Evolutionary conservation across 2,888 invertebrate genomes (phyloP).

Genomic region (Uloborus plumipes): DNA sequence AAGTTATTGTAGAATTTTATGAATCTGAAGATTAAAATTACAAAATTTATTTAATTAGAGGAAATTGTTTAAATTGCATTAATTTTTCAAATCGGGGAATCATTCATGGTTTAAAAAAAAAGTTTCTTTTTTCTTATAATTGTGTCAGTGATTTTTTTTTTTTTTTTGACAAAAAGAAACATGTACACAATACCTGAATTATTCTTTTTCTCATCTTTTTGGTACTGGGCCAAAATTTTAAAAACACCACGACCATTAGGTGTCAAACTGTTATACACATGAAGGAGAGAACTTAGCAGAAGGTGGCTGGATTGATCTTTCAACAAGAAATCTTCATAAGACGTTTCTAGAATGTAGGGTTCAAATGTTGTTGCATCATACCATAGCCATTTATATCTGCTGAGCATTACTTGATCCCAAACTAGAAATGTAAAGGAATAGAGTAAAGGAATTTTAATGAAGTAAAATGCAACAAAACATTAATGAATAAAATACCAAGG

Average conservation of each 20-base stretch:
- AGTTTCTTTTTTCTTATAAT: too few relatives aligned
- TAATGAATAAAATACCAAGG: too few relatives aligned
- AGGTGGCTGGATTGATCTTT: constrained; percentile 83
- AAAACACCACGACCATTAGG: constrained; percentile 85
- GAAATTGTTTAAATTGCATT: too few relatives aligned
- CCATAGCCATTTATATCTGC: constrained; percentile 85
- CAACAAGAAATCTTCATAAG: constrained; percentile 86
- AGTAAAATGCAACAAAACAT: too few relatives aligned
- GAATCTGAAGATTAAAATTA: too few relatives aligned
- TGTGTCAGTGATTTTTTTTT: too few relatives aligned
- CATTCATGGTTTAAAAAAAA: neutral
- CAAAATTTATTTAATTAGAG: too few relatives aligned
- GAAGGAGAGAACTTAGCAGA: constrained; percentile 77
- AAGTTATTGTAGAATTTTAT: too few relatives aligned
- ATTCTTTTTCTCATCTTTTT: constrained; percentile 82
- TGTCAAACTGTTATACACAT: constrained; percentile 91
- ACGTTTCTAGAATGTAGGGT: constrained; percentile 87
- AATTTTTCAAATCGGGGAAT: neutral
- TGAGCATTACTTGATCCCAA: constrained; percentile 89
- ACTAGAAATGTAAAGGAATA: constrained; percentile 75
- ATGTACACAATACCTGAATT: constrained; percentile 79
- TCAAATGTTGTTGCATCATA: constrained; percentile 89
- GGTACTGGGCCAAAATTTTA: constrained; percentile 84
- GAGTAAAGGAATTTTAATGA: too few relatives aligned
- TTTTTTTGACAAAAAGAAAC: neutral